Percentiles rank a stretch among this genome's conserved stretches.
Evolutionary conservation across 2,113 vertebrate species (phyloP).

Genomic region (chimpanzee (Pan troglodytes)): NHGRI_mPanTro3-v2.1_pri NC_072409.2:69683001-69683500

Average conservation of each 20-base stretch:
- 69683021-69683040: background rate
- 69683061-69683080: background rate
- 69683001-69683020: too few species aligned
- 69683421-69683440: background rate
- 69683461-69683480: slow-evolving; percentile 63
- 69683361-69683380: background rate
- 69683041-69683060: background rate
- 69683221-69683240: background rate
- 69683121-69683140: background rate
- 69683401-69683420: slow-evolving; percentile 19
- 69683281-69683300: background rate
- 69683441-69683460: slow-evolving; percentile 40
- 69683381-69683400: slow-evolving; percentile 23
- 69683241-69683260: background rate
- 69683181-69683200: slow-evolving; percentile 29
- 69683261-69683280: background rate
- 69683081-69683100: background rate
- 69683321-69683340: background rate
- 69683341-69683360: slow-evolving; percentile 28
- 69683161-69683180: background rate
- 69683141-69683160: background rate
- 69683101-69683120: background rate
- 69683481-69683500: slow-evolving; percentile 30
- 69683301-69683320: background rate
- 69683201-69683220: background rate